phyloP scores from a whole-genome alignment of 1,140 invertebrate genomes.

The Schlechtendalia chinensis region DNA sequence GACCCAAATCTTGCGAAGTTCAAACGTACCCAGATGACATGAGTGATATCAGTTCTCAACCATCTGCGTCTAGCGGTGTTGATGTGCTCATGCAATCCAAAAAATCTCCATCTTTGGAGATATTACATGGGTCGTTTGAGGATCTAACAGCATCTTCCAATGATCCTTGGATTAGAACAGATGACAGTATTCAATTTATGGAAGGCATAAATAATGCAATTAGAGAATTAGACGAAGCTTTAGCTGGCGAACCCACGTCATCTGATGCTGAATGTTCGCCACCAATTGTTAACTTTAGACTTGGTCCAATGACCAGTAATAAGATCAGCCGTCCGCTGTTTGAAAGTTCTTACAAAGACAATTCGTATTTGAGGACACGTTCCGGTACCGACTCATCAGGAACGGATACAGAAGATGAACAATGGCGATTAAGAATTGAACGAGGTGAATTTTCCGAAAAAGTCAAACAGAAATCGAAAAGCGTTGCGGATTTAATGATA shows the following conservation, averaged over 20 bases:
- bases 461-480: constrained; percentile 70
- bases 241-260: constrained; percentile 64
- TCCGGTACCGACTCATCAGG: constrained; percentile 56
- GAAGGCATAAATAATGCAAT: constrained; percentile 66
- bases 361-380: constrained; percentile 52
- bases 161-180: constrained; percentile 58
- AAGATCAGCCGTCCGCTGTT: constrained; percentile 31
- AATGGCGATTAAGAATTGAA: constrained; percentile 65
- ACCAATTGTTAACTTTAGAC: constrained; percentile 49
- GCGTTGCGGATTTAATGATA: constrained; percentile 73
- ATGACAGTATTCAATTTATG: constrained; percentile 60
- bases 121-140: constrained; percentile 57
- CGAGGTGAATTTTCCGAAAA: constrained; percentile 67
- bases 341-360: constrained; percentile 48
- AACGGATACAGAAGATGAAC: constrained; percentile 69
- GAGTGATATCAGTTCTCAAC: constrained; percentile 46
- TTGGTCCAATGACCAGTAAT: constrained; percentile 47
- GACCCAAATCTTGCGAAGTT: constrained; percentile 21
- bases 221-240: constrained; percentile 64
- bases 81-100: constrained; percentile 39
- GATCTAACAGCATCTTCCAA: constrained; percentile 50
- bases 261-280: constrained; percentile 56
- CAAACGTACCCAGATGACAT: constrained; percentile 34
- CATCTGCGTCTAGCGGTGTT: constrained; percentile 41
- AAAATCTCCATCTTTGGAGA: constrained; percentile 59